A percentile compares a stretch with the other conserved stretches of the same genome.
These are phyloP conservation scores for Anthrax anthrax DNA, from an alignment of 2,888 invertebrate genomes.

Conservation along the genomic window DNA sequence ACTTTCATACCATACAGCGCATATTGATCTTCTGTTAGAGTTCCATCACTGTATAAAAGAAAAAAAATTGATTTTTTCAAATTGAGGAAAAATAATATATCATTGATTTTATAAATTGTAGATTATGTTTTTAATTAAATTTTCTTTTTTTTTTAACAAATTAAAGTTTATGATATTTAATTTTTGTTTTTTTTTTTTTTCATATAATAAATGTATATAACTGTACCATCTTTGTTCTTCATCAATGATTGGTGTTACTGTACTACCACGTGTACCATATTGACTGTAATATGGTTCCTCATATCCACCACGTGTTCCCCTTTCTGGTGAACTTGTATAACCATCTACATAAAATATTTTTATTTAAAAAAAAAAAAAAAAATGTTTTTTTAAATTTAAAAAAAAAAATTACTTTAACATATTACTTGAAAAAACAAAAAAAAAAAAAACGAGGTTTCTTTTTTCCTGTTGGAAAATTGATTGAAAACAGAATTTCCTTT, in stretches of 20 bases:
- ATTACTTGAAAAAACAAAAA: no score
- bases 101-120: neutral
- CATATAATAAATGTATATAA: no score
- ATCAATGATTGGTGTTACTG: constrained; percentile 80
- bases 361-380: constrained; percentile 1
- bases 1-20: constrained; percentile 54
- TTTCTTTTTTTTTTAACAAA: neutral
- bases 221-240: constrained; percentile 62
- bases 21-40: constrained; percentile 55
- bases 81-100: neutral
- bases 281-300: constrained; percentile 81
- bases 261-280: constrained; percentile 49
- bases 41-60: constrained; percentile 42
- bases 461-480: no score
- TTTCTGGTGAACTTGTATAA: constrained; percentile 79
- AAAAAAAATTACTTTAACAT: no score
- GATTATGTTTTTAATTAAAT: neutral
- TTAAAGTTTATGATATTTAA: no score
- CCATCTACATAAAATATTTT: constrained; percentile 44
- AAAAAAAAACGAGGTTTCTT: no score
- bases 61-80: neutral
- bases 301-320: constrained; percentile 56
- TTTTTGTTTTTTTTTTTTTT: no score
- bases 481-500: no score
- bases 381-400: no score